Evolutionary conservation across 2,113 vertebrate species (phyloP).

Genomic region (Motacilla tschutschensis): DNA sequence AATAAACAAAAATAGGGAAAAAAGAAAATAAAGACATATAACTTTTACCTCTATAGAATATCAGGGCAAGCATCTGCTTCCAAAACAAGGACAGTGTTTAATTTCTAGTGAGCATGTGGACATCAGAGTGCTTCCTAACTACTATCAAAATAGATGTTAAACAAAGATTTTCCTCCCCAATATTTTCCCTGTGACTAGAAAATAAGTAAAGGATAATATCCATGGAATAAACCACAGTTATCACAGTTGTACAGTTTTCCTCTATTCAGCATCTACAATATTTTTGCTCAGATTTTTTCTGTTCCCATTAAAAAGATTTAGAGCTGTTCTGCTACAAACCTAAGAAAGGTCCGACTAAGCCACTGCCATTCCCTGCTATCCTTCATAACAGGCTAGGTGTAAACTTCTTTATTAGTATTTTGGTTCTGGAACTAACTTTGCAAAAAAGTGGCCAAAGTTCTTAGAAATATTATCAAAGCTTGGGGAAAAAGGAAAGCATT

Average conservation of each 20-base stretch:
- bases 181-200: conserved; percentile 26
- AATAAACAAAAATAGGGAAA: conserved; percentile 25
- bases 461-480: neutral
- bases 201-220: conserved; percentile 5
- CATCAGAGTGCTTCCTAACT: neutral
- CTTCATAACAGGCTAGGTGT: neutral
- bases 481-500: neutral
- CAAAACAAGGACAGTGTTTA: conserved; percentile 13
- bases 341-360: neutral
- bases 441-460: neutral
- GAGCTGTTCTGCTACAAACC: neutral
- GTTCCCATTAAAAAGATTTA: conserved; percentile 3
- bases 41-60: neutral
- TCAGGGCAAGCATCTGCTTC: conserved; percentile 1
- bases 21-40: neutral
- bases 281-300: conserved; percentile 6
- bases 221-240: neutral
- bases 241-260: neutral
- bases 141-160: conserved; percentile 32
- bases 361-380: neutral
- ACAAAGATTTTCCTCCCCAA: neutral
- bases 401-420: neutral
- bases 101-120: neutral
- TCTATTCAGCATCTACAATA: neutral
- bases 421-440: neutral